Conservation (phyloP, 2,888 invertebrate genomes). For the Ennomos erosarius region DNA sequence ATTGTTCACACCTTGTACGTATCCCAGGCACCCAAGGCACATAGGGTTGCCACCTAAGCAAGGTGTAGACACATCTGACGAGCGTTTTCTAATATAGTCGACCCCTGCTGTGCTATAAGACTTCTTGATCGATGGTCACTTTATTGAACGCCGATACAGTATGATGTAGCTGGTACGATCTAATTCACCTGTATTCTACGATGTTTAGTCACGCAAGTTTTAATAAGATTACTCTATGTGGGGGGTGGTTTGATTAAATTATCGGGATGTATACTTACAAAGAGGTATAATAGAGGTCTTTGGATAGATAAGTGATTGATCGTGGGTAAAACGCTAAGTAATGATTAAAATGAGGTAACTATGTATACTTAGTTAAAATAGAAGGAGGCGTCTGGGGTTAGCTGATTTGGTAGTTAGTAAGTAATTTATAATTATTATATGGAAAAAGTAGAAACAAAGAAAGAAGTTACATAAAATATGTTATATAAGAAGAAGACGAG, state of each 20-base stretch:
- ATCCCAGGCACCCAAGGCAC: no score
- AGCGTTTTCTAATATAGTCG: conserved; percentile 82
- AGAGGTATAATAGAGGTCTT: no score
- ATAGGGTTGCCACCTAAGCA: conserved; percentile 8
- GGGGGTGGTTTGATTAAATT: conserved; percentile 59
- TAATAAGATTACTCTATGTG: conserved; percentile 59
- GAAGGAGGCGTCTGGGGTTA: no score
- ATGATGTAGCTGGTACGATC: conserved; percentile 34
- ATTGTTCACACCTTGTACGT: no score
- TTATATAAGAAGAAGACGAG: no score
- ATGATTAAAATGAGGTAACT: neutral
- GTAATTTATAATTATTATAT: no score
- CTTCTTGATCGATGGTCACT: conserved; percentile 80
- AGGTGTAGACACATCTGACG: conserved; percentile 59
- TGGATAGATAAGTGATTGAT: conserved; percentile 25
- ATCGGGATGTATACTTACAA: no score
- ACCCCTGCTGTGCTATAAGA: conserved; percentile 76
- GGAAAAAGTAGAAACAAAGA: no score
- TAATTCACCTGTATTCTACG: conserved; percentile 54
- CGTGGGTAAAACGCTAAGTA: conserved; percentile 1
- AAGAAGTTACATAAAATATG: no score
- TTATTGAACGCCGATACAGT: conserved; percentile 79
- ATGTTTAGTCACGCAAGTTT: conserved; percentile 71
- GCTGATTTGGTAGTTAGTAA: no score
- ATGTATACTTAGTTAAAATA: no score